Percentiles rank a stretch among this genome's conserved stretches.
These are phyloP conservation scores for Silurus asotus DNA, from an alignment of 2,113 vertebrate genomes.

Conservation along the genomic window DNA sequence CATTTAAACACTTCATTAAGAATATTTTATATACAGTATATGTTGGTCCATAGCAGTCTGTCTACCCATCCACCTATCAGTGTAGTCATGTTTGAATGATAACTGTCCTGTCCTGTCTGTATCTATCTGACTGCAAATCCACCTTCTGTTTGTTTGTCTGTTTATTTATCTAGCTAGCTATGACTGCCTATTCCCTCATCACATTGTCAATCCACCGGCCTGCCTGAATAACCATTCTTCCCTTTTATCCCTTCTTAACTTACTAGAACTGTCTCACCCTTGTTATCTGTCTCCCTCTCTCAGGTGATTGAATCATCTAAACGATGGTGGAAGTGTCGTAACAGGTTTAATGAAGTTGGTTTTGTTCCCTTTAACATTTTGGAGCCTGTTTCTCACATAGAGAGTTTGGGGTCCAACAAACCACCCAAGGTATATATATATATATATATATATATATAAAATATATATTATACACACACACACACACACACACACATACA, in stretches of 20 bases:
- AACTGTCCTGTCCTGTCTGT: not conserved
- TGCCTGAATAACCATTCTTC: not conserved
- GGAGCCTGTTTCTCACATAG: slow-evolving; percentile 67
- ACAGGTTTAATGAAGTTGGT: slow-evolving; percentile 75
- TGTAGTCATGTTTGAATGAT: not conserved
- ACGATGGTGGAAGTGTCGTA: slow-evolving; percentile 82
- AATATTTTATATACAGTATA: not conserved
- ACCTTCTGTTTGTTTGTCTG: not conserved
- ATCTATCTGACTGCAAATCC: not conserved
- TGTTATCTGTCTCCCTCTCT: not conserved
- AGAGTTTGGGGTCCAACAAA: slow-evolving; percentile 55
- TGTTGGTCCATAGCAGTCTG: not conserved
- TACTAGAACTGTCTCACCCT: not conserved
- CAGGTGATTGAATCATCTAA: slow-evolving; percentile 80
- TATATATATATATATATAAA: slow-evolving; percentile 14
- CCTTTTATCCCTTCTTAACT: not conserved
- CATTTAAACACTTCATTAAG: not conserved
- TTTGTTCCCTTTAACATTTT: slow-evolving; percentile 83
- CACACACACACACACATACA: slow-evolving; percentile 31
- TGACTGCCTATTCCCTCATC: too few species aligned
- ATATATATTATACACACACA: slow-evolving; percentile 40
- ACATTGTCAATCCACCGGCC: not conserved
- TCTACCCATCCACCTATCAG: not conserved
- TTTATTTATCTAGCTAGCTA: not conserved
- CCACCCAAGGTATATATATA: slow-evolving; percentile 58